These are phyloP conservation scores for Corbicula japonica DNA, from an alignment of 2,888 invertebrate genomes.

Conservation along the genomic window DNA sequence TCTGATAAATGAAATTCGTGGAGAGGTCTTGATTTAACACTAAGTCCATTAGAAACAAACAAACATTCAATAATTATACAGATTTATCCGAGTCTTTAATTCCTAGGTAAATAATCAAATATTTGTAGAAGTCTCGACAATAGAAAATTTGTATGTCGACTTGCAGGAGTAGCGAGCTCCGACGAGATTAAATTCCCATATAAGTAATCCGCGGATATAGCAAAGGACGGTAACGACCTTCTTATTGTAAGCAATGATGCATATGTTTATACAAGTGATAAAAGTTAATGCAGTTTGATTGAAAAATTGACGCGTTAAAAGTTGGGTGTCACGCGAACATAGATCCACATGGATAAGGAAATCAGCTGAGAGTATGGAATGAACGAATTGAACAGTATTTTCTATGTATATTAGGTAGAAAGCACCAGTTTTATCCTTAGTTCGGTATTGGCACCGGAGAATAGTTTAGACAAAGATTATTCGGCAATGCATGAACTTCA, in stretches of 20 bases:
- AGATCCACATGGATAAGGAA: conserved; percentile 11
- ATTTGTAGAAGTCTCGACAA: conserved; percentile 29
- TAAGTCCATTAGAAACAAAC: conserved; percentile 38
- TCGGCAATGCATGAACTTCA: too few relatives aligned
- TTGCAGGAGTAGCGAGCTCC: conserved; percentile 8
- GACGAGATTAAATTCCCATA: conserved; percentile 30
- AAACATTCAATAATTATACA: conserved; percentile 36
- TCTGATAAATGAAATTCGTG: conserved; percentile 15
- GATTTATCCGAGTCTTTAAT: conserved; percentile 36
- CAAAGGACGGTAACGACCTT: conserved; percentile 10
- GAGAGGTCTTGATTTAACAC: conserved; percentile 16
- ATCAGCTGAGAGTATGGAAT: conserved; percentile 1
- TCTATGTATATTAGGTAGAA: too few relatives aligned
- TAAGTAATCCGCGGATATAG: conserved; percentile 26
- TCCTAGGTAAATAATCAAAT: conserved; percentile 47
- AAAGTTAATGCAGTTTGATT: conserved; percentile 30
- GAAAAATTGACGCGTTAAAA: conserved; percentile 26
- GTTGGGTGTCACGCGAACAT: conserved; percentile 20
- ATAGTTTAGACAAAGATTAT: too few relatives aligned
- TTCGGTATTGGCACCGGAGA: too few relatives aligned
- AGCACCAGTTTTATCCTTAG: too few relatives aligned
- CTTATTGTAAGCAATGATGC: conserved; percentile 21
- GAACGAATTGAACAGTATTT: too few relatives aligned
- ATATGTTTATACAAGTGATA: conserved; percentile 34
- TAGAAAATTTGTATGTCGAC: too few relatives aligned